Conservation (phyloP, 2,113 vertebrate species). For the Boleophthalmus pectinirostris region DNA sequence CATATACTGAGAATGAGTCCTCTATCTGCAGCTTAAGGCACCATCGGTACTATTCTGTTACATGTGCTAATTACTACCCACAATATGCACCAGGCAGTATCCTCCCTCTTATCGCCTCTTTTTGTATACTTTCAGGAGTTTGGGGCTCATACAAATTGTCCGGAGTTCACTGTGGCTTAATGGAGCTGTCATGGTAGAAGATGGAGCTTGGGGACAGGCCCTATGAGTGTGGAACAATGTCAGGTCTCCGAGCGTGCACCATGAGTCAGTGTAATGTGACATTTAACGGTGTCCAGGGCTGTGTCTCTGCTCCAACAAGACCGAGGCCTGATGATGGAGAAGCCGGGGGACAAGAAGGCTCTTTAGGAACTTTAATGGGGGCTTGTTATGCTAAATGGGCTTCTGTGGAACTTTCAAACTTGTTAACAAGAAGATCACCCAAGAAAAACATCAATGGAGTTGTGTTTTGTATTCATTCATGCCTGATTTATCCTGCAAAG, state of each 20-base stretch:
- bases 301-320: neutral
- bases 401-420: neutral
- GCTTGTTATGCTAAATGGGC: neutral
- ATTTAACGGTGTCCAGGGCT: neutral
- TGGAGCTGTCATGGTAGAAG: conserved; percentile 8
- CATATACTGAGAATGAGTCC: too few species aligned
- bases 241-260: neutral
- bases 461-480: neutral
- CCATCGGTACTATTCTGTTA: too few species aligned
- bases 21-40: too few species aligned
- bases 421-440: neutral
- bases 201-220: neutral
- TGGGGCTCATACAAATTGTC: conserved; percentile 20
- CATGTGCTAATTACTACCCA: neutral
- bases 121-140: neutral
- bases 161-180: neutral
- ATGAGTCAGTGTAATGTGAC: conserved; percentile 1
- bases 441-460: neutral
- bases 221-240: conserved; percentile 1
- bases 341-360: neutral
- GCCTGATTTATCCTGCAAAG: too few species aligned
- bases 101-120: neutral
- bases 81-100: neutral
- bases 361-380: neutral
- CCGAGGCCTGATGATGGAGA: neutral